Evolutionary conservation across 2,888 invertebrate species (phyloP).

Genomic region (Ophion ellenae): DNA sequence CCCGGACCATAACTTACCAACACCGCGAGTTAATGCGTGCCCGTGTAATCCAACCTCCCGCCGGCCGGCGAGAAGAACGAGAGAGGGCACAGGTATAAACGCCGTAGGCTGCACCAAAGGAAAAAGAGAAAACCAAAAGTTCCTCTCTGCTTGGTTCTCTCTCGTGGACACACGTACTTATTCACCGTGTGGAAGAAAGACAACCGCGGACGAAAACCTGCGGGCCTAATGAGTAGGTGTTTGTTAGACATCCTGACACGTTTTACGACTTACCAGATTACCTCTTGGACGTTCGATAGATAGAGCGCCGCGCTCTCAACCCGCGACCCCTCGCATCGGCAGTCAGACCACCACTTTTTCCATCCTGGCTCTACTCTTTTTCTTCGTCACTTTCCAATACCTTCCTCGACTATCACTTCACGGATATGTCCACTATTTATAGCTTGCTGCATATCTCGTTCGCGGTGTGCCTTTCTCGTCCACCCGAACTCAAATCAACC

Average conservation of each 20-base stretch:
- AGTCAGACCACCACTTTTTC: conserved; percentile 50
- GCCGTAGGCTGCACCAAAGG: conserved; percentile 23
- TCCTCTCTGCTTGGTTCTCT: neutral
- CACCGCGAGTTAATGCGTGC: conserved; percentile 79
- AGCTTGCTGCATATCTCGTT: conserved; percentile 50
- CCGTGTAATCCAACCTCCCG: conserved; percentile 77
- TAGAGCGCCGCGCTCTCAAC: conserved; percentile 67
- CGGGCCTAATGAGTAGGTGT: conserved; percentile 82
- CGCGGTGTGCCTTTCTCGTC: conserved; percentile 47
- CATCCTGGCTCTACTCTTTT: conserved; percentile 16
- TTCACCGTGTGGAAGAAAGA: conserved; percentile 29
- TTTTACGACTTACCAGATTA: conserved; percentile 82
- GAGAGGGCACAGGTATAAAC: conserved; percentile 46
- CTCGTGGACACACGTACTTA: conserved; percentile 2
- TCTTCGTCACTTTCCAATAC: conserved; percentile 37
- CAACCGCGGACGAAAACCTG: conserved; percentile 77
- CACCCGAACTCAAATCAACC: conserved; percentile 56
- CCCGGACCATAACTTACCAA: conserved; percentile 80
- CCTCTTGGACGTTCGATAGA: conserved; percentile 76
- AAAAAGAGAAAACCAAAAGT: conserved; percentile 22
- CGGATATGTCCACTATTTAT: conserved; percentile 34
- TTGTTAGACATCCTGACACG: conserved; percentile 82
- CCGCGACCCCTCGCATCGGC: conserved; percentile 45
- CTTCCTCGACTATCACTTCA: conserved; percentile 44
- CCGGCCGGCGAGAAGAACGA: conserved; percentile 45